These are phyloP conservation scores for Tenthredo amoena DNA, from an alignment of 2,888 invertebrate genomes.

Conservation along the genomic window DNA sequence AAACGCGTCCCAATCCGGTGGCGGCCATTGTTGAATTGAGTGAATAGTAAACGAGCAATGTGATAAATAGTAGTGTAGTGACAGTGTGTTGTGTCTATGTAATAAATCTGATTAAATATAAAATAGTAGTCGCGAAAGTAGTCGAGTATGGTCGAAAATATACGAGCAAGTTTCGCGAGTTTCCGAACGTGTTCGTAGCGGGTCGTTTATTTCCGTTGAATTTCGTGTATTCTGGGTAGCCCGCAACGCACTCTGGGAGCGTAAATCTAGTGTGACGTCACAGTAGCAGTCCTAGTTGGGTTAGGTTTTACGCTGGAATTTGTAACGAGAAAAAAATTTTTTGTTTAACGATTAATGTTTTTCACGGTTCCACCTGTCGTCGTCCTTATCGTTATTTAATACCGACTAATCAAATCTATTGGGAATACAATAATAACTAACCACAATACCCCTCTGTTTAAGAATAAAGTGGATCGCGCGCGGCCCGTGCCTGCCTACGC, in stretches of 20 bases:
- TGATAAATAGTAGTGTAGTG: background rate
- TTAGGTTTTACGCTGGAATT: constrained; percentile 86
- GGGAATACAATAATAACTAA: background rate
- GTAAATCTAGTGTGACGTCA: constrained; percentile 73
- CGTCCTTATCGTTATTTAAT: constrained; percentile 77
- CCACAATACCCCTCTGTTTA: constrained; percentile 72
- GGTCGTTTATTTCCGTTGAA: background rate
- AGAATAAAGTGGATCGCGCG: constrained; percentile 61
- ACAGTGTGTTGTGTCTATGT: background rate
- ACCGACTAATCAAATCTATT: constrained; percentile 67
- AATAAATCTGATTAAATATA: background rate
- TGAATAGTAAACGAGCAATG: background rate
- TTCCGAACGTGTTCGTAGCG: background rate
- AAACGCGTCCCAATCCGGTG: constrained; percentile 84
- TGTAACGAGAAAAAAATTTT: constrained; percentile 70
- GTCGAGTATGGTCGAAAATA: background rate
- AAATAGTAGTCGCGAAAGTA: background rate
- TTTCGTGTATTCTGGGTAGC: constrained; percentile 40
- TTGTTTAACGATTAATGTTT: constrained; percentile 83
- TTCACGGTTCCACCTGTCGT: constrained; percentile 80
- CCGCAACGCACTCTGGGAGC: constrained; percentile 63
- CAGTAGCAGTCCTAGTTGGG: constrained; percentile 83
- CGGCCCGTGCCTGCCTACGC: constrained; percentile 70
- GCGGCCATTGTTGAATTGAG: constrained; percentile 69
- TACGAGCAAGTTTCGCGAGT: constrained; percentile 30